These are phyloP conservation scores for Rhinatrema bivittatum DNA, from an alignment of 2,797 vertebrate species.

Conservation along the genomic window DNA sequence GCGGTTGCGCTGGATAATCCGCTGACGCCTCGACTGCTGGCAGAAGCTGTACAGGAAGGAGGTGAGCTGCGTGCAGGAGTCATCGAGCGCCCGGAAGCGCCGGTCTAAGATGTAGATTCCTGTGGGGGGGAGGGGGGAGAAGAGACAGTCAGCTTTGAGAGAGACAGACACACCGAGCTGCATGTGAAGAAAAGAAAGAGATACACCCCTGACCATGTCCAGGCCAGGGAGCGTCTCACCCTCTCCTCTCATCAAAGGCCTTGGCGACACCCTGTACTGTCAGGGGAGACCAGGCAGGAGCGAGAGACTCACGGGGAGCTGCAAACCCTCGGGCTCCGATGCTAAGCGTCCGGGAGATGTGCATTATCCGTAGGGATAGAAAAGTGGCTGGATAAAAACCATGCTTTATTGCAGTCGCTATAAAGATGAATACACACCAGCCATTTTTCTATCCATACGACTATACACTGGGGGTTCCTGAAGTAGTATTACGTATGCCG, in stretches of 20 bases:
- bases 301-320: too few species aligned
- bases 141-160: background rate
- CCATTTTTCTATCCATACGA: too few species aligned
- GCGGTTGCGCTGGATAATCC: constrained; percentile 90
- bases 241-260: too few species aligned
- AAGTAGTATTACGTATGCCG: too few species aligned
- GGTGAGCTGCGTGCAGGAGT: constrained; percentile 89
- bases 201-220: background rate
- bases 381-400: too few species aligned
- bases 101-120: constrained; percentile 93
- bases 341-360: too few species aligned
- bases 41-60: constrained; percentile 91
- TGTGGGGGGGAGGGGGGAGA: constrained; percentile 19
- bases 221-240: background rate
- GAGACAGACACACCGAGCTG: background rate
- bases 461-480: too few species aligned
- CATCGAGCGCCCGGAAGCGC: constrained; percentile 74
- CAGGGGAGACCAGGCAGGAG: background rate
- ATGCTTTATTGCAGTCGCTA: too few species aligned
- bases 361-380: too few species aligned
- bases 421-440: too few species aligned
- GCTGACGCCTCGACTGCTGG: constrained; percentile 85
- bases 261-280: too few species aligned
- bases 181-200: background rate
- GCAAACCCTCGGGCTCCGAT: too few species aligned